Conservation (phyloP, 1,140 invertebrate genomes). For the Condylostylus longicornis region DNA sequence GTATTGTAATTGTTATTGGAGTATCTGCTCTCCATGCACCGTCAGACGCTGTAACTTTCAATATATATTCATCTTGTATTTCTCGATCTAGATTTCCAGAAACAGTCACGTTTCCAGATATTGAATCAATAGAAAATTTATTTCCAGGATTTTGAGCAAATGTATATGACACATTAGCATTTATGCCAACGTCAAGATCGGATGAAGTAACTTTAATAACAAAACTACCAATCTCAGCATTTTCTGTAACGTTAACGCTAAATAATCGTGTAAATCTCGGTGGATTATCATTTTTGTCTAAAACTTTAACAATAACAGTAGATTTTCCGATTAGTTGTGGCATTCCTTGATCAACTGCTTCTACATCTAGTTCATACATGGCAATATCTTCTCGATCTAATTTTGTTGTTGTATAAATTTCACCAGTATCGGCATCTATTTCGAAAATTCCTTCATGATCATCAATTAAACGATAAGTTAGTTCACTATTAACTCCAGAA, state of each 20-base stretch:
- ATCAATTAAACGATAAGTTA: slow-evolving; percentile 61
- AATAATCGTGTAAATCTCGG: slow-evolving; percentile 84
- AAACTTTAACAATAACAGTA: slow-evolving; percentile 66
- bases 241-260: slow-evolving; percentile 90
- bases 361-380: slow-evolving; percentile 67
- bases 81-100: slow-evolving; percentile 71
- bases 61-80: slow-evolving; percentile 75
- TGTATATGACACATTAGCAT: slow-evolving; percentile 77
- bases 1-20: slow-evolving; percentile 77
- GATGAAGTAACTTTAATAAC: slow-evolving; percentile 84
- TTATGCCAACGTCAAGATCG: slow-evolving; percentile 71
- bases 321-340: slow-evolving; percentile 69
- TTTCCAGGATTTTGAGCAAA: slow-evolving; percentile 76
- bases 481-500: slow-evolving; percentile 68
- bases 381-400: slow-evolving; percentile 80
- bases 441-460: slow-evolving; percentile 64
- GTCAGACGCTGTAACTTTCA: slow-evolving; percentile 75
- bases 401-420: slow-evolving; percentile 68
- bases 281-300: slow-evolving; percentile 91
- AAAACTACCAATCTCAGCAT: slow-evolving; percentile 80
- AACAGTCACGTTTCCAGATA: slow-evolving; percentile 83
- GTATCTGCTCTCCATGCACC: slow-evolving; percentile 81
- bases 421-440: slow-evolving; percentile 63
- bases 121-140: slow-evolving; percentile 76
- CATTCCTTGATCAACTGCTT: slow-evolving; percentile 73